Base-by-base conservation (phyloP, 2,113 vertebrate genomes). In the Ursus arctos region DNA sequence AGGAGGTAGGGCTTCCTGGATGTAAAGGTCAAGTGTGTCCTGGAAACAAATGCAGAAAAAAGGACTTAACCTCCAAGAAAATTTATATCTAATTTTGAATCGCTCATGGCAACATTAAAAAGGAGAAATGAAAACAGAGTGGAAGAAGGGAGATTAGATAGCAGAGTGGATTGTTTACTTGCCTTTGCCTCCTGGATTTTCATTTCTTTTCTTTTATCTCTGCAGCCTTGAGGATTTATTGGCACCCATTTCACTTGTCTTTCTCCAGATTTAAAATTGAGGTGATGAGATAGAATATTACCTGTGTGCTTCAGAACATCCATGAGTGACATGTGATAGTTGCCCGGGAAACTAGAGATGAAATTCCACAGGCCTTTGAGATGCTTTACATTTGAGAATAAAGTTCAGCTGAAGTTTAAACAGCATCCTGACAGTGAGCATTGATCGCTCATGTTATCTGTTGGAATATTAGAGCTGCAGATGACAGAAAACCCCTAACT, bases 281-380 rank as follows among this genome's bases (percentile, higher is more conserved):
- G 76, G 88, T 97, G 97, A 97, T 96, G 84, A 95, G 84, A 97
- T 81, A 51, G 92, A 96, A 93, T 94, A 98, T 97, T 98, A 97
- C 97, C 95, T 91, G 94, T 95, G 90, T 93, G 93, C 90, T 97
- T 96, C 24, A 0, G 49, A 96, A 97, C 91, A 94, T 82, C 76
- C 67, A 79, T 88, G 96, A 98, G 84, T 97, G 97, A 92, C 97
- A 96, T 97, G 88, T 93, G 91, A 97, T 97, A 97, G 98, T 98
- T 98, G 95, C 98, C 98, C 74, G 59, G 97, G 97, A 98, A 98
- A 98, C 97, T 85, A 85, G 59, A 97, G 92, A 83, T 82, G 87
- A 80, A 96, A 94, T 97, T 97, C 88, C 90, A 92, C 72, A 83
- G 77, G 57, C 4, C 77, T 94, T 96, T 83, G 65, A 96, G 79